Base-by-base conservation (phyloP, 2,113 vertebrate species). In the Periophthalmodon schlosseri region DNA sequence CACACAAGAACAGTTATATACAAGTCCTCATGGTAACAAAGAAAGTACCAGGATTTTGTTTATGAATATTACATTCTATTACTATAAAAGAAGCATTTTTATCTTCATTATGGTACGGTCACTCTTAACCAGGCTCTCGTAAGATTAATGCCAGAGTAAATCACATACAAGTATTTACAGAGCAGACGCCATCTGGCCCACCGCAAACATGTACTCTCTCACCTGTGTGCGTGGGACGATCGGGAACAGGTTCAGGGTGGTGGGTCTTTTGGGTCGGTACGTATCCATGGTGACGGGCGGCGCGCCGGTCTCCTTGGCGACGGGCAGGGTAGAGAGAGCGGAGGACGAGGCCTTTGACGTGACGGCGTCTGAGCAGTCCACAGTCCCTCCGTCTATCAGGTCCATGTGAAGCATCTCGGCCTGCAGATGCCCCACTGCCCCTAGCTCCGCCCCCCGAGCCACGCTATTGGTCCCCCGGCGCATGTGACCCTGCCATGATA, bases 151-250 rank as follows among this genome's bases (percentile, higher is more conserved):
- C 3, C 50, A 52, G 16, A 52, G 6, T 52, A 14, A 52, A 5
- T 20, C 36, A 39, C 36, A 39, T 7, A 39, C 8, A 44, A 44
- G 39, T 44, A 10, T 44, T 44, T 44, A 44, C 8, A 10, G 39
- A 44, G 7, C 8, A 44, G 9, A 44, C 39, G 10, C 39, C 39
- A 44, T 44, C 39, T 44, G 39, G 8, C 10, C 39, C 49, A 2
- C 16, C 49, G 2, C 16, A 16, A 18, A 16, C 49, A 6, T 1
- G 4, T 16, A 5, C 54, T 57, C n/a, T 85, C 88, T 86, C 87
- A 99, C 97, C 96, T 98, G 97, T 90, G 97, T 96, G 72, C 96
- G 95, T 64, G 97, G 97, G 91, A 97, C 95, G 87, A 97, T 95
- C 61, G 97, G 95, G 91, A 99, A 97, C 82, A 99, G 95, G 94